Evolutionary conservation across 92 coral and sea anemone genomes (phyloP), one percentile per base, ranked within the genome.

Genomic region (Zoanthus solanderi): DNA sequence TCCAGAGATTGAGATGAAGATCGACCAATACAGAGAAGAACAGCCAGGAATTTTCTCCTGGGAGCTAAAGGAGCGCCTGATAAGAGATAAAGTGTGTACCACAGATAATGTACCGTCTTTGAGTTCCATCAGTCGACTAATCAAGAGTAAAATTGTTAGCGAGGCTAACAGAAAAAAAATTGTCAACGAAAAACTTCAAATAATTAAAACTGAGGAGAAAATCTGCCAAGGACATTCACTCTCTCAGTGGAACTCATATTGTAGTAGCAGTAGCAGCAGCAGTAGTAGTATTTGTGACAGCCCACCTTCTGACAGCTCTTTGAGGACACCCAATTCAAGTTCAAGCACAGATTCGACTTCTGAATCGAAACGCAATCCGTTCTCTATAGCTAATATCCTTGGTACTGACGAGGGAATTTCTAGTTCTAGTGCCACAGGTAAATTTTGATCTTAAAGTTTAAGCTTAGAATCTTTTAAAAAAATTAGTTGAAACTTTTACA

Each of bases 41-140:
- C 94, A 94, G 72, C 97, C 98, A 1, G 97, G 97, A 14, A 93
- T 95, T 72, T 96, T 94, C 71, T 94, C 95, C 29, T 96, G 98
- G 98, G 97, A 96, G 87, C 91, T 96, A 16, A 93, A 95, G 52
- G 97, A 96, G 18, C 88, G 96, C 11, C 75, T 96, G 72, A 72
- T 94, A 9, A 89, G 87, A 68, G 98, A 96, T 23, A 90, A 88
- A 50, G 92, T 96, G 63, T 96, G 98, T 53, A 78, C 80, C 32
- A 79, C 74, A 31, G 85, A 92, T 8, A 88, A 91, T 12, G 83
- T 89, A 32, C 98, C 98, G 5, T 96, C 98, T 0, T 88, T 96
- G 29, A 96, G 98, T 85, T 96, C 98, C 57, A 91, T 96, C 69
- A 91, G 97, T 67, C 92, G 98, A 52, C 83, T 96, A 71, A 91